Percentiles rank a stretch among this genome's conserved stretches.
Evolutionary conservation across 2,888 invertebrate species (phyloP).

Genomic region (Dione juno): DNA sequence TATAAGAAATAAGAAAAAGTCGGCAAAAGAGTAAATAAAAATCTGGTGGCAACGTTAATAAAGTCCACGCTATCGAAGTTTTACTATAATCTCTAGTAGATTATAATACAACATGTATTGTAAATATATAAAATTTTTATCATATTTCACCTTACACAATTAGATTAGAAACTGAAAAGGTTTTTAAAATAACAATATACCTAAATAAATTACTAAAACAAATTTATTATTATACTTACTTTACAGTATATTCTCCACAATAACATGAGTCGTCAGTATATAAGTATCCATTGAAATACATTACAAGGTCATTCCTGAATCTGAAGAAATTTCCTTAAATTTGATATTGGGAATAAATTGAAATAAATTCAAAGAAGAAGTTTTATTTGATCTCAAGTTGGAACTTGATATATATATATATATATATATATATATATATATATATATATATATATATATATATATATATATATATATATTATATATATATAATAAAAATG

Average conservation of each 20-base stretch:
- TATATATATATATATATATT: slow-evolving; percentile 4
- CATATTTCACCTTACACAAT: no score
- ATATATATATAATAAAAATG: no score
- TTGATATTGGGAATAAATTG: neutral
- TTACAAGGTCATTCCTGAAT: neutral
- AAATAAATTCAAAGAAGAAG: slow-evolving; percentile 2
- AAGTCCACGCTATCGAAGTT: no score
- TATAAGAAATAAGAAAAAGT: no score
- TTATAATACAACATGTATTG: no score
- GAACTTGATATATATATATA: neutral
- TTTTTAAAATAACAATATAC: no score
- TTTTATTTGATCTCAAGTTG: neutral
- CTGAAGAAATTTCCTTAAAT: neutral
- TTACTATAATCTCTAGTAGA: no score
- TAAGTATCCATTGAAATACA: neutral
- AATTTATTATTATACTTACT: neutral
- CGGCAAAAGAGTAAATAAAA: no score
- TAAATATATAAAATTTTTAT: no score
- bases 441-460: slow-evolving; percentile 1
- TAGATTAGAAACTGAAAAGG: no score
- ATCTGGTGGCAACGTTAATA: no score
- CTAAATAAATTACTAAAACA: no score
- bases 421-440: slow-evolving; percentile 6
- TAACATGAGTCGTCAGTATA: neutral
- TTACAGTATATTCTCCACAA: neutral